These are phyloP conservation scores for Timema podura DNA, from an alignment of 2,888 invertebrate genomes.

Conservation along the genomic window DNA sequence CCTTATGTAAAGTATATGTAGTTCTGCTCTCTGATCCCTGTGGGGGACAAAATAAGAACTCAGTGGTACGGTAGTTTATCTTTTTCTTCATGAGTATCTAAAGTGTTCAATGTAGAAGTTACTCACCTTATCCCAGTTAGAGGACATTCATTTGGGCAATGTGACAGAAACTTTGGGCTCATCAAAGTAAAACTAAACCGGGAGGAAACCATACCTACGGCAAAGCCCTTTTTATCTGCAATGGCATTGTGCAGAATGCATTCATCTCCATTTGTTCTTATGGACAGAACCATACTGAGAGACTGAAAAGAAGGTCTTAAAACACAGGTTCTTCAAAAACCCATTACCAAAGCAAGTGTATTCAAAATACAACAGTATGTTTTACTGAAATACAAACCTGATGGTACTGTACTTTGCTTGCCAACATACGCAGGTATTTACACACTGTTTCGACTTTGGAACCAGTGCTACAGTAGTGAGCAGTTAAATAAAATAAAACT, in stretches of 20 bases:
- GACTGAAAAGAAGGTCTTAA: background rate
- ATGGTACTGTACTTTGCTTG: background rate
- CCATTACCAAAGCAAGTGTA: too few relatives aligned
- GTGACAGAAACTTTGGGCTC: background rate
- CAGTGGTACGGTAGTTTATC: background rate
- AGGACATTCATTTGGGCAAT: background rate
- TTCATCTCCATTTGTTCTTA: background rate
- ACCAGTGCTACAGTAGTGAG: background rate
- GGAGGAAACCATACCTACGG: slow-evolving; percentile 1
- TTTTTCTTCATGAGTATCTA: background rate
- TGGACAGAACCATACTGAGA: slow-evolving; percentile 6
- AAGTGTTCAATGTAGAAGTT: slow-evolving; percentile 2
- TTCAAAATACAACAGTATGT: background rate
- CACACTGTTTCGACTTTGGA: slow-evolving; percentile 11
- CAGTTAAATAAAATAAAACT: background rate
- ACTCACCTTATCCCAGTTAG: background rate
- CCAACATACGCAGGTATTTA: background rate
- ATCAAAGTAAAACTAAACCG: slow-evolving; percentile 3
- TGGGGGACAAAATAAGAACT: background rate
- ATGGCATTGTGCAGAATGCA: background rate
- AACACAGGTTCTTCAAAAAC: background rate
- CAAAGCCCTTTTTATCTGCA: slow-evolving; percentile 4
- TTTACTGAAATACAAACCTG: background rate
- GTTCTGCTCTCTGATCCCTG: background rate
- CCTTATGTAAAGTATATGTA: too few relatives aligned